Percentiles rank a stretch among this genome's conserved stretches.
phyloP scores from a whole-genome alignment of 2,888 invertebrate species.

The Fissipunctia ypsillon region DNA sequence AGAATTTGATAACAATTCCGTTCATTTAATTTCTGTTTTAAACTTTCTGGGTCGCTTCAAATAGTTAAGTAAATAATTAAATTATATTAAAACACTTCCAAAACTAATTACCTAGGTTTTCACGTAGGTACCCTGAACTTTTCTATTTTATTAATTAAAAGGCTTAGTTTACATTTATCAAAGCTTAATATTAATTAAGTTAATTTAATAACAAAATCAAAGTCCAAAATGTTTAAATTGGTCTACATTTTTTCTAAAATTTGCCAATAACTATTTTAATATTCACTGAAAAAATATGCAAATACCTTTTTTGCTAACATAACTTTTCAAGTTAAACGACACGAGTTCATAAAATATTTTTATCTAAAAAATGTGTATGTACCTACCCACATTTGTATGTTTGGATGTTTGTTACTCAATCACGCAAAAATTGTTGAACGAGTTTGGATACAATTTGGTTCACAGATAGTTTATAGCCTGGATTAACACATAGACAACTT shows the following conservation, averaged over 20 bases:
- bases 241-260: too few relatives aligned
- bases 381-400: too few relatives aligned
- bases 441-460: too few relatives aligned
- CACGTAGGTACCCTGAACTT: constrained; percentile 18
- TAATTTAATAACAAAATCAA: constrained; percentile 6
- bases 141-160: constrained; percentile 33
- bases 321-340: background rate
- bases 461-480: too few relatives aligned
- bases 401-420: too few relatives aligned
- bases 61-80: constrained; percentile 18
- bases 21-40: background rate
- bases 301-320: background rate
- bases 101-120: constrained; percentile 19
- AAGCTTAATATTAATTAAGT: constrained; percentile 27
- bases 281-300: background rate
- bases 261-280: background rate
- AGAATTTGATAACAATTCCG: background rate
- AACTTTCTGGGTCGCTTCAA: constrained; percentile 7
- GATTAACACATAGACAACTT: too few relatives aligned
- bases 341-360: background rate
- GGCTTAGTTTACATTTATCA: constrained; percentile 6
- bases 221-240: too few relatives aligned
- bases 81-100: constrained; percentile 23
- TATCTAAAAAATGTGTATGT: background rate
- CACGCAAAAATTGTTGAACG: too few relatives aligned